phyloP scores from a whole-genome alignment of 2,888 invertebrate species.

The Aphelenchoides bicaudatus region DNA sequence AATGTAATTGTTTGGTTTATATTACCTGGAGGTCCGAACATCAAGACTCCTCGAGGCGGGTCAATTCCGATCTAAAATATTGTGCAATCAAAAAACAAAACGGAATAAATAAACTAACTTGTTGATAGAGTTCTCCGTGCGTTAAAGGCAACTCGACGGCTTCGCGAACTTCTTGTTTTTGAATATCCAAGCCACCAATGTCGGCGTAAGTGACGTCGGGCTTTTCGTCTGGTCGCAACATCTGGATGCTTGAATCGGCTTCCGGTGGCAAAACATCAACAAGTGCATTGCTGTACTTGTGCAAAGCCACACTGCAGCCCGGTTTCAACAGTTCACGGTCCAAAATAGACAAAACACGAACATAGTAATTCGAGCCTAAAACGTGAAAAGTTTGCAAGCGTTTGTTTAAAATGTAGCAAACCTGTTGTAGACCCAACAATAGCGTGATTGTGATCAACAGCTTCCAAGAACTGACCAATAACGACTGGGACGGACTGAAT shows the following conservation, averaged over 20 bases:
- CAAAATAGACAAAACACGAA: constrained; percentile 93
- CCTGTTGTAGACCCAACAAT: constrained; percentile 95
- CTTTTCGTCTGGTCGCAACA: constrained; percentile 75
- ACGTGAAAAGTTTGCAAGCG: constrained; percentile 1
- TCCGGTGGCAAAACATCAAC: constrained; percentile 98
- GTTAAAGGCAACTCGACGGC: constrained; percentile 96
- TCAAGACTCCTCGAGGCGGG: constrained; percentile 92
- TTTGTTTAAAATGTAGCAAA: constrained; percentile 39
- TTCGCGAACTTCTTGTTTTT: constrained; percentile 96
- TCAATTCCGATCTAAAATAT: constrained; percentile 76
- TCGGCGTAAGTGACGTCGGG: constrained; percentile 95
- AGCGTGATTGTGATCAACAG: constrained; percentile 97
- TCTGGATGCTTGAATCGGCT: constrained; percentile 96
- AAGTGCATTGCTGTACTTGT: constrained; percentile 98
- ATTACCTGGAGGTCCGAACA: constrained; percentile 99
- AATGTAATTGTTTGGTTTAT: too few relatives aligned
- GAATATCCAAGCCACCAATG: constrained; percentile 99
- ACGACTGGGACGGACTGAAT: constrained; percentile 98
- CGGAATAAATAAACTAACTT: constrained; percentile 62
- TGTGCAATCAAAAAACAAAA: neutral
- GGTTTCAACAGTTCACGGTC: constrained; percentile 94
- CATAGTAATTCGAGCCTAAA: constrained; percentile 93
- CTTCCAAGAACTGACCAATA: constrained; percentile 97
- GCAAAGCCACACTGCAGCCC: constrained; percentile 93
- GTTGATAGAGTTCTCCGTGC: constrained; percentile 95